Conservation (phyloP, 1,140 invertebrate species). For the Belonocnema kinseyi region DNA sequence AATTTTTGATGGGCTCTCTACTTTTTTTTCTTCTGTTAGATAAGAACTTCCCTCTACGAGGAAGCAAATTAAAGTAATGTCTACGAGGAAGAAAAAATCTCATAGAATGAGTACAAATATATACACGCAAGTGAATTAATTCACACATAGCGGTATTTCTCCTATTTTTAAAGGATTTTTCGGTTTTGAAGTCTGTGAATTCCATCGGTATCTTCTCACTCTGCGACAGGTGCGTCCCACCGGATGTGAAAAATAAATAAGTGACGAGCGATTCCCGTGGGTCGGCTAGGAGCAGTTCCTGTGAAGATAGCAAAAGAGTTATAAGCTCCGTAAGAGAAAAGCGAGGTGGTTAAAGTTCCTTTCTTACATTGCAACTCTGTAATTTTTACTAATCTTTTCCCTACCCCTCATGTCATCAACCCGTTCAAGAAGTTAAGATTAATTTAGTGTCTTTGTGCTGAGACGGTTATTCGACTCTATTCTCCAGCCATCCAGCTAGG, state of each 20-base stretch:
- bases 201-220: constrained; percentile 42
- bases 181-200: constrained; percentile 3
- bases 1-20: no score
- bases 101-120: no score
- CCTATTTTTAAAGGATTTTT: no score
- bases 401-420: constrained; percentile 31
- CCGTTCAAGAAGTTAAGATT: constrained; percentile 67
- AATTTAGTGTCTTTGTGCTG: constrained; percentile 69
- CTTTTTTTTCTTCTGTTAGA: no score
- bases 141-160: no score
- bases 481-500: constrained; percentile 15
- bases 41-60: no score
- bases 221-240: constrained; percentile 55
- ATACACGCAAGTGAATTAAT: no score
- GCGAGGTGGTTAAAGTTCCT: constrained; percentile 55
- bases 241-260: constrained; percentile 69
- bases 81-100: no score
- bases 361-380: constrained; percentile 68
- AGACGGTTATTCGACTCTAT: constrained; percentile 39
- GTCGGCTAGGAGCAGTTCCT: constrained; percentile 61
- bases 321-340: constrained; percentile 58
- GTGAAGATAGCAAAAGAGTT: constrained; percentile 72
- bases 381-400: constrained; percentile 70
- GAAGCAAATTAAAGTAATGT: no score
- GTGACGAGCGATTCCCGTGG: constrained; percentile 66